Conservation (phyloP, 2,797 vertebrate species). For the Sebastes itinus region DNA sequence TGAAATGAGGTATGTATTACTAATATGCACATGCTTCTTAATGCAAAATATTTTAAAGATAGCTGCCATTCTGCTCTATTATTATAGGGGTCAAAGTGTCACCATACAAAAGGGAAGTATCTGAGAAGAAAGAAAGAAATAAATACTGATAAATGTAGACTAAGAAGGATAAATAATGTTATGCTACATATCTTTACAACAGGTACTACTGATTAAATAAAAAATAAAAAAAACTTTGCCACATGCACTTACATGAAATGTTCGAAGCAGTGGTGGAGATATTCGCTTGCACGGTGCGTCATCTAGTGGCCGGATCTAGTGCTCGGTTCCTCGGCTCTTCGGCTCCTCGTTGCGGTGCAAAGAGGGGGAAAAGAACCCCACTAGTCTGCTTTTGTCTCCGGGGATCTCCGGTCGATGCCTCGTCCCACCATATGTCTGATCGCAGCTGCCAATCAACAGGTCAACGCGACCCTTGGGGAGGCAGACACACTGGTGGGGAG, state of each 20-base stretch:
- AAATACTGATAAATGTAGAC: not conserved
- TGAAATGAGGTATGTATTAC: no score
- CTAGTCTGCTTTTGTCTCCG: constrained; percentile 77
- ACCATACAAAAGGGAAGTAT: not conserved
- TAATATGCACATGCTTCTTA: no score
- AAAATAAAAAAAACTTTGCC: constrained; percentile 16
- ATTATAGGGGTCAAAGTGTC: constrained; percentile 6
- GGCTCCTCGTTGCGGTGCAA: constrained; percentile 22
- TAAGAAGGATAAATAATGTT: not conserved
- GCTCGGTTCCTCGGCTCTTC: not conserved
- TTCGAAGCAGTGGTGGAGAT: not conserved
- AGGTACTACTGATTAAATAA: not conserved
- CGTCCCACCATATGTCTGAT: constrained; percentile 86
- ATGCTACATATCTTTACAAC: not conserved
- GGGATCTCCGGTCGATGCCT: constrained; percentile 81
- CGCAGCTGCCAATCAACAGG: constrained; percentile 87
- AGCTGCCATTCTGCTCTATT: not conserved
- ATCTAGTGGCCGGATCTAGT: constrained; percentile 52
- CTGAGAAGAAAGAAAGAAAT: not conserved
- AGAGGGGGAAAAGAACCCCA: constrained; percentile 36
- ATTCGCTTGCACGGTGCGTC: constrained; percentile 75
- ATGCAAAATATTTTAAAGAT: no score
- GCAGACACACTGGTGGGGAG: constrained; percentile 73
- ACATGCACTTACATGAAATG: not conserved
- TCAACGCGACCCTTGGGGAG: constrained; percentile 83